Conservation (phyloP, 1,140 invertebrate genomes). For the Drosophila triauraria region DNA sequence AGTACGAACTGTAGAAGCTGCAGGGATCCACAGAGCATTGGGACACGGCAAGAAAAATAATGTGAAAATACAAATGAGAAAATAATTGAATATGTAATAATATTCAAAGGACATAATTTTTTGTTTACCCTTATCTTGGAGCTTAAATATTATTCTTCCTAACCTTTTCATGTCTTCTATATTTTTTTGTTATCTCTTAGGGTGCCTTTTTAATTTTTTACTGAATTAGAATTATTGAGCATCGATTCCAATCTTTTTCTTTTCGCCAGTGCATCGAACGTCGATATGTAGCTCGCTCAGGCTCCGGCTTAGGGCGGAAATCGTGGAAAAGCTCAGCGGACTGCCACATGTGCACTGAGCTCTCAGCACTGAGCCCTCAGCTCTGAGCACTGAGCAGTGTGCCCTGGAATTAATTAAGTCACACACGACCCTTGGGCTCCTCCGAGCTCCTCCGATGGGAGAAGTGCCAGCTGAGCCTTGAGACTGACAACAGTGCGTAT, state of each 20-base stretch:
- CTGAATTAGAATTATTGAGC: too few species aligned
- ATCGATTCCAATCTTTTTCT: not conserved
- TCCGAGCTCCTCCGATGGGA: not conserved
- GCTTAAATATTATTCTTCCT: too few species aligned
- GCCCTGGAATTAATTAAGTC: conserved; percentile 67
- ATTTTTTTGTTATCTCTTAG: too few species aligned
- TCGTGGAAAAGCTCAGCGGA: conserved; percentile 13
- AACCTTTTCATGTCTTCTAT: too few species aligned
- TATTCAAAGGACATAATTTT: too few species aligned
- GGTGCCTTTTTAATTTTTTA: too few species aligned
- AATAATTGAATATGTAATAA: too few species aligned
- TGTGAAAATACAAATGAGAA: not conserved
- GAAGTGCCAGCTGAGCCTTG: conserved; percentile 18
- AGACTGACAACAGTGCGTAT: conserved; percentile 72
- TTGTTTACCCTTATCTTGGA: too few species aligned
- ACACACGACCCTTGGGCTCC: conserved; percentile 40
- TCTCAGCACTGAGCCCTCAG: conserved; percentile 1
- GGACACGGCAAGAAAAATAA: not conserved
- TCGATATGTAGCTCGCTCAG: not conserved
- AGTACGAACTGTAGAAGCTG: conserved; percentile 22
- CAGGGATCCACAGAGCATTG: conserved; percentile 7
- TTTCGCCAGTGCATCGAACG: not conserved
- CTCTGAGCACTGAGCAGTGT: conserved; percentile 9
- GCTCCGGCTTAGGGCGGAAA: not conserved
- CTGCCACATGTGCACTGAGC: conserved; percentile 10